These are phyloP conservation scores for Antheraea assamensis DNA, from an alignment of 2,888 invertebrate species.

Conservation along the genomic window DNA sequence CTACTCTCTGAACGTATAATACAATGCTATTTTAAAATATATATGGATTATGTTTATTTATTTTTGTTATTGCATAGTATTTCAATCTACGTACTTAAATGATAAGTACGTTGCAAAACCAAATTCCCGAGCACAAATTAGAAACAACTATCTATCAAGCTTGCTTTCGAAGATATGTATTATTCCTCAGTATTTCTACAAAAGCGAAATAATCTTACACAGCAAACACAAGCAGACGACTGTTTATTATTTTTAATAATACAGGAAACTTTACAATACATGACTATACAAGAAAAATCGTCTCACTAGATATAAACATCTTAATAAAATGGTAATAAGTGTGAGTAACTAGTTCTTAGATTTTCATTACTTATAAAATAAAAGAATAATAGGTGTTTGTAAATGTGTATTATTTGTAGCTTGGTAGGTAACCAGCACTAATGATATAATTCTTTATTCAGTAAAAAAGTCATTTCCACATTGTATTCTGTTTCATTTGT, in stretches of 20 bases:
- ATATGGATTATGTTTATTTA: not conserved
- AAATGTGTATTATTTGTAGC: not conserved
- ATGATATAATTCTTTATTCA: not conserved
- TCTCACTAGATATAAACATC: not conserved
- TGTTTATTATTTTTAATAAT: not conserved
- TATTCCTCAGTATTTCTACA: not conserved
- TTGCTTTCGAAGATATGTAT: not conserved
- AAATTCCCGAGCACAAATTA: not conserved
- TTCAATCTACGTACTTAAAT: not conserved
- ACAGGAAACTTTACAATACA: not conserved
- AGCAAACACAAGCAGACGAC: not conserved
- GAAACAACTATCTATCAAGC: not conserved
- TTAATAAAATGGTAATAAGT: not conserved
- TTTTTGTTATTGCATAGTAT: not conserved
- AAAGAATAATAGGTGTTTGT: not conserved
- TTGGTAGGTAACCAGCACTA: not conserved
- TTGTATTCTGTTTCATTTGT: too few species aligned
- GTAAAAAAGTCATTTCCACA: too few species aligned
- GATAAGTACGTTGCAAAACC: not conserved
- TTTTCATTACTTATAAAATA: not conserved
- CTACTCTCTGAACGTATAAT: not conserved
- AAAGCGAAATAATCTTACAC: not conserved
- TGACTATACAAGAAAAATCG: not conserved
- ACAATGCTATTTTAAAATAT: not conserved
- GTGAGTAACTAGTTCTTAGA: not conserved